Base-by-base conservation (phyloP, 2,888 invertebrate species). In the Lissonota sp. region DNA sequence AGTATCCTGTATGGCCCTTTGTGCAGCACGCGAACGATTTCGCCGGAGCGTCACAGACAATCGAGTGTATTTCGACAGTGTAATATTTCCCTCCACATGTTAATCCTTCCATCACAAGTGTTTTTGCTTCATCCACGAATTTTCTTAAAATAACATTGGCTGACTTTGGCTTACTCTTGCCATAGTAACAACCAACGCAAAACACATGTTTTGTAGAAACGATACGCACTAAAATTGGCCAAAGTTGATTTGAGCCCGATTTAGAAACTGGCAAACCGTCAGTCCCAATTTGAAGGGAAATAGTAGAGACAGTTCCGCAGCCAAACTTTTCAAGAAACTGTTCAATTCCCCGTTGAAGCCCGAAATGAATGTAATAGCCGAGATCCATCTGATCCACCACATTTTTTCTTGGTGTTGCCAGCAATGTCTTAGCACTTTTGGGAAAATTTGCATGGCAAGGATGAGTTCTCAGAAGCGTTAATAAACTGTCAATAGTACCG, bases 21-120 rank as follows among this genome's bases (percentile, higher is more conserved):
- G 40, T 12, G 26, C 10, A 39, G 10, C n/a, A 64, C 10, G 12
- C 37, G 37, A 64, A 64, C 7, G 64, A 14, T 64, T 64, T 64
- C 12, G 64, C 64, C 14, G 51, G 51, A 12, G 64, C 49, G n/a
- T 64, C 64, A 14, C 64, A 64, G 12, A 64, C 51, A 1, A 53
- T 44, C 44, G 44, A 44, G 44, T 44, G 44, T 44, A 44, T 44
- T 6, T 44, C 10, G 44, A 44, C 0, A 1, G 44, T 44, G 10
- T 44, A 44, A 10, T 2, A 4, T 6, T 6, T 8, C 6, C 44
- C 44, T 44, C 10, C 2, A 44, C 4, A 44, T 6, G 44, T 44
- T 44, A 44, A 44, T 10, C 44, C 44, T 44, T 44, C 10, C 44
- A 44, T 44, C 44, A 44, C 44, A 44, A 44, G 44, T 4, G 1